Base-by-base conservation (phyloP, 2,113 vertebrate genomes). In the Spea multiplicata region DNA sequence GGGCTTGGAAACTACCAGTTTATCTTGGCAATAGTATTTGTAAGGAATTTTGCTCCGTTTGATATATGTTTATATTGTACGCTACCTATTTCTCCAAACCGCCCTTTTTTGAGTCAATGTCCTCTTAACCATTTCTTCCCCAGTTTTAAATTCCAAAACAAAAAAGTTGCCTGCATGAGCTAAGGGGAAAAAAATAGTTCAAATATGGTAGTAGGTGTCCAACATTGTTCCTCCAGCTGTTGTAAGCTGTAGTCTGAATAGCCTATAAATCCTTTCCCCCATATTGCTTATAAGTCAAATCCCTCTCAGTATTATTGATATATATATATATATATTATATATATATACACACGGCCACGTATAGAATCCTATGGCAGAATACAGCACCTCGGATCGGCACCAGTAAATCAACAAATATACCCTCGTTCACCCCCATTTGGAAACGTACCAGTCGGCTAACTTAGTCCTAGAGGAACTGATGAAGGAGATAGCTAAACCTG, bases 401-500 rank as follows among this genome's bases (percentile, higher is more conserved):
- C n/a, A 44, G 4, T 30, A 16, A 6, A 44, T 5, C 5, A 73
- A 7, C 67, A 89, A 85, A 88, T 87, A 82, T 90, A 88, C 91
- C 87, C 88, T 6, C 50, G 16, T 74, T 85, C 44, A 64, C 87
- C 88, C 89, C 89, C 91, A 88, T 90, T 78, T 92, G 87, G 88
- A 93, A 91, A 91, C 86, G 85, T 74, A 86, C 91, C 91, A 87
- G 82, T 90, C 87, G 85, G 88, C 86, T 89, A 90, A 90, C 85
- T 83, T 75, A 88, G 86, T 83, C 86, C 88, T 90, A 81, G 85
- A 83, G 92, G 87, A 91, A 92, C 91, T 88, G 91, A 91, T 91
- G 89, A 90, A 89, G 86, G 83, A 90, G 88, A 91, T 80, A 90
- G 85, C 88, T 85, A 90, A 84, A 84, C 65, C 83, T 86, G 71